These are phyloP conservation scores for Epinephelus moara DNA, from an alignment of 2,113 vertebrate species.

Conservation along the genomic window DNA sequence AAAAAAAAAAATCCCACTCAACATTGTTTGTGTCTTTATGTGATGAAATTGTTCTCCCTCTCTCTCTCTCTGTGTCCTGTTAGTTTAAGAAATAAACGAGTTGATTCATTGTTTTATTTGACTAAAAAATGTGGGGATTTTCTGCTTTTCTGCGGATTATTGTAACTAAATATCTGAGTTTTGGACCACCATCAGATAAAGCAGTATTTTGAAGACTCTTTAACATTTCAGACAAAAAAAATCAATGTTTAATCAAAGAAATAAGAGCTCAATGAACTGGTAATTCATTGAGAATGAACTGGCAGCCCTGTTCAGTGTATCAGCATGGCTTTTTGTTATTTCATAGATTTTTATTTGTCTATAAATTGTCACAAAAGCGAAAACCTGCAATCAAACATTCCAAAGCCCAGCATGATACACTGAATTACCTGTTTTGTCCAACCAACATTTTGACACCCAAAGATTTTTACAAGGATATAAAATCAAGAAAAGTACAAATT, in stretches of 20 bases:
- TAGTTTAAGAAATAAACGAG: too few relatives aligned
- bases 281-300: not conserved
- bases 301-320: not conserved
- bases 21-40: slow-evolving; percentile 2
- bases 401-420: not conserved
- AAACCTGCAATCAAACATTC: not conserved
- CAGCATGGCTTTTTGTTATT: not conserved
- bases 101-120: not conserved
- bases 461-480: not conserved
- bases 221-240: not conserved
- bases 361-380: not conserved
- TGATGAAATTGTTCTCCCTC: not conserved
- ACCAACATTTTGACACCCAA: too few relatives aligned
- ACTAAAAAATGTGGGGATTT: not conserved
- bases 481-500: not conserved
- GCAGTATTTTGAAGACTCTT: not conserved
- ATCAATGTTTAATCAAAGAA: not conserved
- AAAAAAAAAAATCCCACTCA: slow-evolving; percentile 50
- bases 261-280: not conserved
- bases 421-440: not conserved
- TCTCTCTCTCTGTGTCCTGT: not conserved
- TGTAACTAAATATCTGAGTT: not conserved
- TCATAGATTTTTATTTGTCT: not conserved
- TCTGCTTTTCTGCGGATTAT: not conserved
- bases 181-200: not conserved